These are phyloP conservation scores for Acanthosepion pharaonis DNA, from an alignment of 2,888 invertebrate species.

Conservation along the genomic window DNA sequence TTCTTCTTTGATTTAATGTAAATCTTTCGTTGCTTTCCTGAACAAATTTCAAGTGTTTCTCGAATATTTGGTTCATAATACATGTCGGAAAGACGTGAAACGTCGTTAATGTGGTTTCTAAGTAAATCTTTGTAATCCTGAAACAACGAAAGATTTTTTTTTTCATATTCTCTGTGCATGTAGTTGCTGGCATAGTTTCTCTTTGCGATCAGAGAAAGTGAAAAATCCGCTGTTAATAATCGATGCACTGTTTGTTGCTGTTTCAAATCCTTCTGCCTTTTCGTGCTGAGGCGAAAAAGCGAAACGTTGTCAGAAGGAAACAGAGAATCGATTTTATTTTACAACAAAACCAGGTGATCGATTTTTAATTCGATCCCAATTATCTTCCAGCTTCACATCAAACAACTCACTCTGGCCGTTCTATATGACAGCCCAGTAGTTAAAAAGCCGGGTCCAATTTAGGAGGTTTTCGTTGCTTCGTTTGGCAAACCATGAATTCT, in stretches of 20 bases:
- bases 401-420: not conserved
- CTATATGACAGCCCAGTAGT: not conserved
- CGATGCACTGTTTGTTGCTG: not conserved
- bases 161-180: too few relatives aligned
- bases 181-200: too few relatives aligned
- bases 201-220: too few relatives aligned
- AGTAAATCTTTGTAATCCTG: too few relatives aligned
- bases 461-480: not conserved
- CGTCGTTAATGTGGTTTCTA: too few relatives aligned
- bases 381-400: not conserved
- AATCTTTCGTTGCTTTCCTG: too few relatives aligned
- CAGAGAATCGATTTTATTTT: not conserved
- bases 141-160: too few relatives aligned
- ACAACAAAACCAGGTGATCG: not conserved
- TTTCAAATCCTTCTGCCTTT: not conserved
- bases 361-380: constrained; percentile 12
- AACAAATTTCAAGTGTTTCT: too few relatives aligned
- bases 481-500: not conserved
- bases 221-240: too few relatives aligned
- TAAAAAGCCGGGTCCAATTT: not conserved
- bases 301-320: not conserved
- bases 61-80: too few relatives aligned
- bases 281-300: not conserved
- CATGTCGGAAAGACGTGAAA: too few relatives aligned
- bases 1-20: too few relatives aligned